Evolutionary conservation across 2,888 invertebrate genomes (phyloP), one percentile per base, ranked within the genome.

Genomic region (Teleogryllus oceanicus): DNA sequence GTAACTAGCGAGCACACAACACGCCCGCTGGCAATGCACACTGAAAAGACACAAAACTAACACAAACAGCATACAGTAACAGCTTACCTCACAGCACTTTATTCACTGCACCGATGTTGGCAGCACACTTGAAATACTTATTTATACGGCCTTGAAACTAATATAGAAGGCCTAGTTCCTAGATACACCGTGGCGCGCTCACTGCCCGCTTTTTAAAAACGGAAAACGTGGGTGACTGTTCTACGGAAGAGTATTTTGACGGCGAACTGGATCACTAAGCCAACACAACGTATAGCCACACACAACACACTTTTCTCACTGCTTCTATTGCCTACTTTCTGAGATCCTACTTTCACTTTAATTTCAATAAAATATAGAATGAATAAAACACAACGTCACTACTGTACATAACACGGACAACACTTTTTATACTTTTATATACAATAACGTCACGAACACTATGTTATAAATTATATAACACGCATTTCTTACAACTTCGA

Each of bases 401-500:
- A 62, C 62, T 62, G 62, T 62, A 62, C 62, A 62, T 62, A 62
- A 62, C 62, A 62, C 62, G 62, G 62, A 62, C 37, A 62, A 62
- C 62, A 62, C 62, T 62, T 62, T n/a, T 62, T 62, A 18, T 18
- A 18, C 13, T 18, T 62, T 62, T 62, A 18, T 62, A 62, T 62
- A 62, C 16, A 62, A 62, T 62, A 62, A 62, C 62, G 62, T 62
- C 62, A n/a, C 62, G 62, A 62, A 62, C 62, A 62, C 62, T 62
- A 13, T 62, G 62, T 18, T 62, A 62, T 62, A 62, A 62, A 62
- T 62, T 62, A 62, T 62, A 62, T 62, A 62, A 62, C 62, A 62
- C 62, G 62, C 62, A 62, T 62, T n/a, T 51, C 13, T 37, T 62
- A 78, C 37, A n/a, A 51, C 74, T 74, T 75, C 74, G 78, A n/a